A percentile compares a stretch with the other conserved stretches of the same genome.
phyloP scores from a whole-genome alignment of 2,113 vertebrate genomes.

The Acanthisitta chloris region DNA sequence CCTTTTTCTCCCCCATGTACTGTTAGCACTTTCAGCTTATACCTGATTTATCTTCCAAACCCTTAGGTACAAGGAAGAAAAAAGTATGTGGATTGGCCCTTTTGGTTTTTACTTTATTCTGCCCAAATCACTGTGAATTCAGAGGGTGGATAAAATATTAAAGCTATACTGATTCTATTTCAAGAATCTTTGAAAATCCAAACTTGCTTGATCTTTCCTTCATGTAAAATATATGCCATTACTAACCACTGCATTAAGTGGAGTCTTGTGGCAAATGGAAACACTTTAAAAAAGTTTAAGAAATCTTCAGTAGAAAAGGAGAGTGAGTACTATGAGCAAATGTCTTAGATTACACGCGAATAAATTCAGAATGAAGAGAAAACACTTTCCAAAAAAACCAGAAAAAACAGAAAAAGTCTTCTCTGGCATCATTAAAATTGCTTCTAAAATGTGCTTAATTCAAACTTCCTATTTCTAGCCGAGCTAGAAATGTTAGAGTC shows the following conservation, averaged over 20 bases:
- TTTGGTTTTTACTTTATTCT: background rate
- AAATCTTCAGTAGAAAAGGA: background rate
- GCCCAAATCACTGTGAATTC: background rate
- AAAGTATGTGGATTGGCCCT: background rate
- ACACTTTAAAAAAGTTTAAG: background rate
- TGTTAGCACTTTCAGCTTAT: background rate
- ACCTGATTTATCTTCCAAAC: background rate
- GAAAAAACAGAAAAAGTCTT: background rate
- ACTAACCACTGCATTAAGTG: background rate
- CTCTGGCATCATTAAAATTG: background rate
- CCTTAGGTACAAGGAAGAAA: background rate
- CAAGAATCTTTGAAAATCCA: background rate
- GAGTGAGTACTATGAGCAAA: background rate
- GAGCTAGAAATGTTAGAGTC: background rate
- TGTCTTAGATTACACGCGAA: background rate
- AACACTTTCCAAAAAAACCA: background rate
- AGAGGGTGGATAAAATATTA: background rate
- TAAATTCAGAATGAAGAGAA: background rate
- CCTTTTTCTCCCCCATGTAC: fast-evolving
- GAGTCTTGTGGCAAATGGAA: background rate
- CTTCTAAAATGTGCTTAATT: background rate
- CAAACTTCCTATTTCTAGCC: background rate
- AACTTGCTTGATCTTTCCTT: background rate
- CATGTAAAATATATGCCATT: background rate
- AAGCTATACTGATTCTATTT: background rate